Evolutionary conservation across 2,797 vertebrate species (phyloP).

Genomic region (Apogon hyalosoma): DNA sequence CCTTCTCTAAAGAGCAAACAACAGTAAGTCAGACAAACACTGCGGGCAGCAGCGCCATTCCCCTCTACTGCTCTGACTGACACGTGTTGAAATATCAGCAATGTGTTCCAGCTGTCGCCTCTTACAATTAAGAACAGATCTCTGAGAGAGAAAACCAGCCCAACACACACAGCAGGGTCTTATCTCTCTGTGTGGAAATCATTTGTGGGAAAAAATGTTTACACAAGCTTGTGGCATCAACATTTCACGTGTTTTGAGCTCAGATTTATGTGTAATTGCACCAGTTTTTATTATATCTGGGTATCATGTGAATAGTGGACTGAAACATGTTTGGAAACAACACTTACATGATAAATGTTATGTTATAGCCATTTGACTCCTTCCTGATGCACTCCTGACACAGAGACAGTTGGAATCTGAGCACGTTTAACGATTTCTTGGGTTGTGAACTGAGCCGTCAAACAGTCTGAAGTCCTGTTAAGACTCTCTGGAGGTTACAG

Average conservation of each 20-base stretch:
- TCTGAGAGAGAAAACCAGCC: constrained; percentile 6
- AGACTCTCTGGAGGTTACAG: constrained; percentile 2
- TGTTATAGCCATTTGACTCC: constrained; percentile 1
- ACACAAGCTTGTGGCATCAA: constrained; percentile 30
- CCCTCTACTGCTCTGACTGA: constrained; percentile 43
- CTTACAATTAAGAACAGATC: constrained; percentile 44
- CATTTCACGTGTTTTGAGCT: constrained; percentile 23
- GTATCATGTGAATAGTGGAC: background rate
- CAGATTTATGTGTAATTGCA: constrained; percentile 26
- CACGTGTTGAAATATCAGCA: constrained; percentile 65
- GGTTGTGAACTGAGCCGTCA: background rate
- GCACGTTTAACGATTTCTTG: background rate
- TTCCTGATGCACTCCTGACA: constrained; percentile 7
- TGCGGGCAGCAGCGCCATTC: constrained; percentile 33
- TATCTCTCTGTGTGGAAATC: constrained; percentile 49
- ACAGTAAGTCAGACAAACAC: constrained; percentile 53
- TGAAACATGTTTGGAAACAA: constrained; percentile 13
- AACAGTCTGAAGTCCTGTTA: background rate
- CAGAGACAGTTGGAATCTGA: constrained; percentile 1
- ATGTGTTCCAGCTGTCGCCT: constrained; percentile 66
- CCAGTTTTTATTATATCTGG: constrained; percentile 14
- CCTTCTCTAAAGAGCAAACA: constrained; percentile 29
- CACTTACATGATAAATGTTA: constrained; percentile 7
- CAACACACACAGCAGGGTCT: constrained; percentile 4
- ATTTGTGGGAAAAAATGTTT: constrained; percentile 46